These are phyloP conservation scores for Coryphaenoides rupestris DNA, from an alignment of 2,113 vertebrate genomes.

Conservation along the genomic window DNA sequence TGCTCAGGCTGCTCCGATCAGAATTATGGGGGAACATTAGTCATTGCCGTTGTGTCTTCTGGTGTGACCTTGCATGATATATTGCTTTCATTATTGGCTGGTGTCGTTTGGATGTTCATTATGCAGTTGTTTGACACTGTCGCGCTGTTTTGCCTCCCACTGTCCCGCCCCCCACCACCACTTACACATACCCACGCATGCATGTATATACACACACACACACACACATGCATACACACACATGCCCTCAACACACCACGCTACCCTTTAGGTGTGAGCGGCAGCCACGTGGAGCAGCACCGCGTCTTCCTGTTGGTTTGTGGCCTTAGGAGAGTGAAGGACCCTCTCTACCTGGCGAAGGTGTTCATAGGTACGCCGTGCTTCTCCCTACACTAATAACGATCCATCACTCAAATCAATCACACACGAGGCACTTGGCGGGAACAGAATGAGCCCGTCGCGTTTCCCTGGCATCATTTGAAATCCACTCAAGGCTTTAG, in stretches of 20 bases:
- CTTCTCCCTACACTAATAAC: too few relatives aligned
- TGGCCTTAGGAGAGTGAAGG: conserved; percentile 86
- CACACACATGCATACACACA: too few relatives aligned
- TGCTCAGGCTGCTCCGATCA: conserved; percentile 41
- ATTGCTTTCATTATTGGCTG: conserved; percentile 68
- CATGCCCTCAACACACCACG: too few relatives aligned
- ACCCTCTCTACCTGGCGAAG: conserved; percentile 82
- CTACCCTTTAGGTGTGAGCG: conserved; percentile 57
- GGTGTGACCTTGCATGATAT: conserved; percentile 68
- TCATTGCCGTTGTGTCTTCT: conserved; percentile 61
- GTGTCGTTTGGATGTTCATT: conserved; percentile 60
- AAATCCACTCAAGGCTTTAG: background rate
- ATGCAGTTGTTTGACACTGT: conserved; percentile 53
- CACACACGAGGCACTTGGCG: too few relatives aligned
- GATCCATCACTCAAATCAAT: too few relatives aligned
- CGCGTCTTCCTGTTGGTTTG: conserved; percentile 82
- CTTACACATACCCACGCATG: too few relatives aligned
- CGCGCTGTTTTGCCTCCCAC: conserved; percentile 39
- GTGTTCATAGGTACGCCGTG: conserved; percentile 51
- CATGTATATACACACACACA: too few relatives aligned
- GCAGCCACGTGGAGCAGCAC: conserved; percentile 41
- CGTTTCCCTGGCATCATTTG: background rate
- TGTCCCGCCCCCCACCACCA: conserved; percentile 25
- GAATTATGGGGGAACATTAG: conserved; percentile 59
- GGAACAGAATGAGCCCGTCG: background rate